phyloP scores from a whole-genome alignment of 2,113 vertebrate species.

The Eubucco bourcierii region DNA sequence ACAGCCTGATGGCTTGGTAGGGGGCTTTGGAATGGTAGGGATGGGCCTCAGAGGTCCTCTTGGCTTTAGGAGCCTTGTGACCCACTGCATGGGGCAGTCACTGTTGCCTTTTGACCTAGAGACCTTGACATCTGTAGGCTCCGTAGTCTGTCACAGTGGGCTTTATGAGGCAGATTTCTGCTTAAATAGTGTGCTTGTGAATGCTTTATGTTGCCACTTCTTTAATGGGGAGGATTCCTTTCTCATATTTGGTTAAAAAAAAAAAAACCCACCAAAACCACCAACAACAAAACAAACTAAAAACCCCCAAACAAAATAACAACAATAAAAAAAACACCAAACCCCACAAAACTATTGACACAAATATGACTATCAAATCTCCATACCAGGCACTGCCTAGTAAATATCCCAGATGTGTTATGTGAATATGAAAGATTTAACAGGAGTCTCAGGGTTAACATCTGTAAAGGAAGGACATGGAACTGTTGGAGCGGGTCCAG shows the following conservation, averaged over 20 bases:
- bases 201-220: neutral
- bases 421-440: neutral
- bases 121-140: conserved; percentile 27
- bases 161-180: conserved; percentile 40
- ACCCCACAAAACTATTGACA: neutral
- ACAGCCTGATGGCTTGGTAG: neutral
- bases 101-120: neutral
- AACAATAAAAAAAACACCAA: neutral
- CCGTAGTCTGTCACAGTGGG: neutral
- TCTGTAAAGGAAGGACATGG: neutral
- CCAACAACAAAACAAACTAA: too few species aligned
- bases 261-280: too few species aligned
- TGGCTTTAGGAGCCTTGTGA: neutral
- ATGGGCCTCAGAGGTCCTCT: neutral
- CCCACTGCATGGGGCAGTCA: conserved; percentile 26
- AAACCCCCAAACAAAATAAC: neutral
- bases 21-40: neutral
- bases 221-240: neutral
- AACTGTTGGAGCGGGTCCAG: too few species aligned
- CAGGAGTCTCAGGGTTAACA: neutral
- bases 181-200: neutral
- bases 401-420: neutral
- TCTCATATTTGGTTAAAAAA: neutral
- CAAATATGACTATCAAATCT: neutral
- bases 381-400: neutral